Conservation (phyloP, 2,888 invertebrate genomes). For the Parascotia fuliginaria region DNA sequence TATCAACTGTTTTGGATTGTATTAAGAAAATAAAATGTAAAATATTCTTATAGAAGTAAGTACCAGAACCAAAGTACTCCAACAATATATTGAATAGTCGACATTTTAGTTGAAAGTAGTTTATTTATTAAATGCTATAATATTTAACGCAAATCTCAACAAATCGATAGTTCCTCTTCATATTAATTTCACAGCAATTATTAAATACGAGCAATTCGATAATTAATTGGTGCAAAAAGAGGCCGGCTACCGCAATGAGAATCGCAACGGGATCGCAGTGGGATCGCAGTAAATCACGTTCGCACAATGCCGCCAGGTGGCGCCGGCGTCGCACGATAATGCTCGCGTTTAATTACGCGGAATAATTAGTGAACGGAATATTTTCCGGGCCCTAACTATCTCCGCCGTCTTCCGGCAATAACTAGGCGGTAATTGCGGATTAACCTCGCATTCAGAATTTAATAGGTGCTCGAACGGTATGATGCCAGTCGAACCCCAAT, state of each 20-base stretch:
- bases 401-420: conserved; percentile 84
- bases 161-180: conserved; percentile 64
- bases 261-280: conserved; percentile 77
- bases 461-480: conserved; percentile 76
- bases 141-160: conserved; percentile 33
- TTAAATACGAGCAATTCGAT: conserved; percentile 82
- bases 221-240: conserved; percentile 84
- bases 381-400: conserved; percentile 86
- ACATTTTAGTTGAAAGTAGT: conserved; percentile 6
- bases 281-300: conserved; percentile 83
- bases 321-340: conserved; percentile 83
- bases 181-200: conserved; percentile 82
- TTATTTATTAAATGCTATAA: conserved; percentile 26
- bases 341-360: conserved; percentile 85
- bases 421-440: conserved; percentile 85
- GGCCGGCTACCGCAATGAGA: conserved; percentile 73
- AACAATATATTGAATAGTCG: too few species aligned
- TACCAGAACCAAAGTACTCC: too few species aligned
- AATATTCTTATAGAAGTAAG: too few species aligned
- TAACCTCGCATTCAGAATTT: conserved; percentile 83
- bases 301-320: conserved; percentile 85
- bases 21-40: too few species aligned
- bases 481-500: conserved; percentile 66
- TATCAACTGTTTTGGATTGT: too few species aligned
- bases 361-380: conserved; percentile 86